Base-by-base conservation (phyloP, 2,113 vertebrate genomes). In the Eleginops maclovinus region DNA sequence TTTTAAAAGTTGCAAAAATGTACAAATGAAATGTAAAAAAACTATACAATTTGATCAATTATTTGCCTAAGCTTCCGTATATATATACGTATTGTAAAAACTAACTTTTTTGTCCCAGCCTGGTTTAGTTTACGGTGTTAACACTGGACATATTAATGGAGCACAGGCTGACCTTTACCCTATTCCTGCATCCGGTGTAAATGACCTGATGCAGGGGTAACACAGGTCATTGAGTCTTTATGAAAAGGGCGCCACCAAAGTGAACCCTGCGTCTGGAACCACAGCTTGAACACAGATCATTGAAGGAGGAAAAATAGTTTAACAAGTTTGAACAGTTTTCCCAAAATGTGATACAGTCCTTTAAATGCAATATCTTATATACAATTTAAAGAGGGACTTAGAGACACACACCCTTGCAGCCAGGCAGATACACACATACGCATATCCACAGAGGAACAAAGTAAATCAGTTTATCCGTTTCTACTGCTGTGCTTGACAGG, bases 281-380 rank as follows among this genome's bases (percentile, higher is more conserved):
- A 40, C 46, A 75, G 4, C 41, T n/a, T 68, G 26, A 59, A 46
- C 15, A 62, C 36, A 64, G 22, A n/a, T 51, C 43, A n/a, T 28
- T 55, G 2, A 21, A 36, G 31, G 21, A 40, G 36, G 17, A 60
- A 50, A 60, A 44, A n/a, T 4, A 1, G 3, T 54, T 2, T 26
- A 46, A 60, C 31, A 62, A 36, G 4, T 46, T 22, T 21, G 13
- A 28, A 3, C 24, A 44, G 2, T 59, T 54, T 61, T 62, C 15
- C 47, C 41, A 31, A 56, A 58, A 43, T 16, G 4, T 59, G 1
- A 40, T 28, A 5, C 13, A 3, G 21, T 53, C 11, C 44, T 64
- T 77, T 54, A 46, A 17, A 72, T 21, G 2, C 4, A 65, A 41
- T 36, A 40, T 10, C 1, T 0, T 28, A 4, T 1, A 49, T 17